Evolutionary conservation across 2,888 invertebrate genomes (phyloP), one percentile per base, ranked within the genome.

Genomic region (Synergus gifuensis): DNA sequence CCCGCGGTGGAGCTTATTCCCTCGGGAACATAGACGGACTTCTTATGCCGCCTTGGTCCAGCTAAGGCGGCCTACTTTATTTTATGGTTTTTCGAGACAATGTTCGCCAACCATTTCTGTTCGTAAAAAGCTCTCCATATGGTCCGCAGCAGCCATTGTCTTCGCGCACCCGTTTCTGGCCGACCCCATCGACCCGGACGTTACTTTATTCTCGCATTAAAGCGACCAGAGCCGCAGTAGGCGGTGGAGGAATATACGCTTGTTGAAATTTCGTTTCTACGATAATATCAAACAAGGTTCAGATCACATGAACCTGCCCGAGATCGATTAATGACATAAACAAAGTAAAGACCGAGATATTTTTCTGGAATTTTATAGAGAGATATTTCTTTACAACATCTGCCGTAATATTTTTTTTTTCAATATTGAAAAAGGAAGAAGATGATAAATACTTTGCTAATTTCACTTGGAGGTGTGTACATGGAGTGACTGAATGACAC

Each of bases 1-100:
- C 28, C 63, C 80, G 62, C 69, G 76, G 67, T 77, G 49, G 78
- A 22, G 79, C 81, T 82, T 80, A 81, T 81, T 78, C 76, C 79
- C 73, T 44, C 28, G 63, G 12, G 44, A 22, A 12, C 62, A 8
- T 66, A 78, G 76, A 77, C 76, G 77, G 79, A 66, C 78, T 79
- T 76, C 77, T 76, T 73, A 49, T 54, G 69, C 69, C 49, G 36
- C 69, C 14, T 73, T 73, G 69, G 69, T 73, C 69, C 69, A 54
- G 60, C 76, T 22, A 54, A 73, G 73, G 40, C 22, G 80, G 83
- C 86, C 83, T 91, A 88, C 88, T 91, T 91, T 91, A 91, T 91
- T 91, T 91, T 90, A 91, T 91, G 90, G 90, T 90, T 90, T 90
- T 90, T 89, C 90, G 85, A 90, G 90, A 91, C 91, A 91, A 90